Evolutionary conservation across 2,113 vertebrate genomes (phyloP), one percentile per base, ranked within the genome.

Genomic region (Dipodomys stephensi): DNA sequence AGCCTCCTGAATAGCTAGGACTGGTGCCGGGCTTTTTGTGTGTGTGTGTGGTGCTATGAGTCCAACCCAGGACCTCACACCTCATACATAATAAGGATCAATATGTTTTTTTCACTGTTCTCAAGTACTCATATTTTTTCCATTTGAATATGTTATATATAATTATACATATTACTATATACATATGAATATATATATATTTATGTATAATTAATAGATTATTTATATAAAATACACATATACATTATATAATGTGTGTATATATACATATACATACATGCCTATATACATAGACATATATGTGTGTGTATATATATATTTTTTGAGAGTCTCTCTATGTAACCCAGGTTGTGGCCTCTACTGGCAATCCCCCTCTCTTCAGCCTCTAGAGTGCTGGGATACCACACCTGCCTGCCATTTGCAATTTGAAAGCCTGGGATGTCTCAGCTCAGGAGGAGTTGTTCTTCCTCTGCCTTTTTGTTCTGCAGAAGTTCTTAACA

Each of bases 391-490:
- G 7, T 65, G 39, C 44, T 76, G 4, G 60, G 60, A 30, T 71
- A 30, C 25, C 53, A 86, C 44, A 7, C 27, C 60, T 44, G 74
- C 53, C 12, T 81, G 53, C 60, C 11, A 64, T 23, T 94, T 68
- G 62, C 91, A 88, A 39, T 74, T 82, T 72, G 69, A 77, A 90
- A 88, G 44, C 32, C 27, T 88, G 44, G 28, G 67, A 16, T 16
- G 18, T 23, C 67, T 88, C 79, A 92, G 44, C 13, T 3, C 27
- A 2, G 30, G 32, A 46, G n/a, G 39, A 71, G 64, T 92, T n/a
- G 10, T 32, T n/a, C 28, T 89, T 92, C 57, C 74, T 74, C 80
- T 62, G 57, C 60, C 46, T 80, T 92, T 92, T 68, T 62, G 46
- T 92, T 88, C 80, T 68, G 13, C 35, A 28, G 46, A 72, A 77